Evolutionary conservation across 2,888 invertebrate species (phyloP), one percentile per base, ranked within the genome.

Genomic region (Aporophyla lueneburgensis): DNA sequence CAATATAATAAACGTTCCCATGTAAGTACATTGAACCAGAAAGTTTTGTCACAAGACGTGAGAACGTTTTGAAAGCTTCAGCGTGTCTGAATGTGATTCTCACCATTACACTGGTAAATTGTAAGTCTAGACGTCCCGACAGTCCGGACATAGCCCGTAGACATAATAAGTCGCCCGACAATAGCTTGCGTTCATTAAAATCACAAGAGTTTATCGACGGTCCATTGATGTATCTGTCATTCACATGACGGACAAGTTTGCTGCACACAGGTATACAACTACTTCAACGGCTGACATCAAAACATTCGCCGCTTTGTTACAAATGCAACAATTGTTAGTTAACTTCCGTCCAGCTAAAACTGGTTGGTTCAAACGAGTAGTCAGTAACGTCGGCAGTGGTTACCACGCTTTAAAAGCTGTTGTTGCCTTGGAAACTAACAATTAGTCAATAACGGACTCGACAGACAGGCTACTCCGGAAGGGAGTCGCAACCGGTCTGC

Each of bases 401-500:
- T 78, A 73, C 78, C 67, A 76, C 71, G 78, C 58, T 78, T 74
- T 74, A 66, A 77, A 76, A 79, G 58, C 74, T 71, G 67, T 71
- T 76, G 43, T 78, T 76, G 49, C 46, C 76, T 85, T 86, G 87
- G 84, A 88, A 75, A 82, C 80, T 74, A 92, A 93, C 92, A 93
- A 93, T 92, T 84, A 88, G 85, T 85, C 86, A 89, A 89, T 87
- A 90, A 83, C 67, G 62, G 68, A 51, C 82, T 90, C 84, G 81
- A 65, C 80, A 86, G 89, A 91, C 91, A 87, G 89, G 89, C 88
- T 90, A 77, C 83, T 87, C 91, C 92, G 93, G 92, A 94, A 94
- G 93, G 94, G 93, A 91, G 90, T 80, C 85, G 66, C 81, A 87
- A 93, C 93, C 91, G 92, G 93, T 93, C 87, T 81, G 77, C 84